A percentile compares a stretch with the other conserved stretches of the same genome.
Evolutionary conservation across 2,797 vertebrate species (phyloP).

Genomic region (Spinibarbus caldwelli): DNA sequence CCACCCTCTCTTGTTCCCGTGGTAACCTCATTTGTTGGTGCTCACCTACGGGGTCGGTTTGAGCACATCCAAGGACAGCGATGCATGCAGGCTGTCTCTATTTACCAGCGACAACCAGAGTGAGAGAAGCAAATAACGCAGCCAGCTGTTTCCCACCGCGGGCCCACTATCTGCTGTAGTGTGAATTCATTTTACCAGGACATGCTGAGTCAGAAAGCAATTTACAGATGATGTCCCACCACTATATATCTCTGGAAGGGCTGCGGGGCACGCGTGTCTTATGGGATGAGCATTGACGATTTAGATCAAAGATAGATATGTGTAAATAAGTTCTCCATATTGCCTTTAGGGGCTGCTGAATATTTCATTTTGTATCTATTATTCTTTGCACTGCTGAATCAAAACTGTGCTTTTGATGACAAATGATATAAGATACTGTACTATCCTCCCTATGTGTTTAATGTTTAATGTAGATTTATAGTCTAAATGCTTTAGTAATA

Average conservation of each 20-base stretch:
- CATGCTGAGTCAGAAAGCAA: constrained; percentile 57
- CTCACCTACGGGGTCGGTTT: constrained; percentile 30
- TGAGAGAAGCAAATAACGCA: constrained; percentile 48
- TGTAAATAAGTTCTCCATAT: constrained; percentile 31
- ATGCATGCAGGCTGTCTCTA: constrained; percentile 35
- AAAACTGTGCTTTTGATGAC: constrained; percentile 24
- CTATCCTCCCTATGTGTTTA: background rate
- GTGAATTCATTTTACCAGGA: constrained; percentile 54
- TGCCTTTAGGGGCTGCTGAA: constrained; percentile 18
- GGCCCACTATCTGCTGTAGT: constrained; percentile 39
- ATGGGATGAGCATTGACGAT: constrained; percentile 29
- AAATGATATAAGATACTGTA: background rate
- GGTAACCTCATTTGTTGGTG: constrained; percentile 45
- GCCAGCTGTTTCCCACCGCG: constrained; percentile 44
- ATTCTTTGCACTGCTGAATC: constrained; percentile 14
- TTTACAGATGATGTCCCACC: constrained; percentile 43
- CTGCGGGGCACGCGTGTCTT: constrained; percentile 17
- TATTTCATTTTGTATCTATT: constrained; percentile 27
- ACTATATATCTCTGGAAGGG: constrained; percentile 38
- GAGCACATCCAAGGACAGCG: constrained; percentile 40
- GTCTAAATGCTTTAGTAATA: background rate
- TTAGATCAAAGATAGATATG: constrained; percentile 39
- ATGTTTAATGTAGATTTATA: background rate
- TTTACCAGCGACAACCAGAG: constrained; percentile 32
- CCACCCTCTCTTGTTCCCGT: constrained; percentile 41